These are phyloP conservation scores for Eulemur macaco DNA, from an alignment of 2,113 vertebrate genomes.

Conservation along the genomic window DNA sequence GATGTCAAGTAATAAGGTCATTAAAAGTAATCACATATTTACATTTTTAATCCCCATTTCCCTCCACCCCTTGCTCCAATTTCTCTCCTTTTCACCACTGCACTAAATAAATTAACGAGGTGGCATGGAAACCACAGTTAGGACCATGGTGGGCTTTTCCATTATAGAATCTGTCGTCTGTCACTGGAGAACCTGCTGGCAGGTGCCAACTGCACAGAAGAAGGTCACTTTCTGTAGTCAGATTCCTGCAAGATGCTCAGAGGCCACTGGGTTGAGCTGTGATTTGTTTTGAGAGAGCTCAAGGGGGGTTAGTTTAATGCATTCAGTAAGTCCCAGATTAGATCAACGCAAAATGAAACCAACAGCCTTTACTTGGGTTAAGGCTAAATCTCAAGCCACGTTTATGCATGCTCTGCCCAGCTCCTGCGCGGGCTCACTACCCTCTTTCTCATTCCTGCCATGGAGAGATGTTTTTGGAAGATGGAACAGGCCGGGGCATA, in stretches of 20 bases:
- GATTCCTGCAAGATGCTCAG: constrained; percentile 56
- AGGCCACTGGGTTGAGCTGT: constrained; percentile 67
- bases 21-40: constrained; percentile 82
- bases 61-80: constrained; percentile 77
- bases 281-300: constrained; percentile 77
- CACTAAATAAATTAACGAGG: constrained; percentile 83
- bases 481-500: not conserved
- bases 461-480: not conserved
- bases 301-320: constrained; percentile 75
- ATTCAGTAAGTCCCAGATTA: constrained; percentile 73
- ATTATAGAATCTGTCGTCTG: constrained; percentile 72
- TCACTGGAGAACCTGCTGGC: constrained; percentile 71
- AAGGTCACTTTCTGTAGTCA: constrained; percentile 76
- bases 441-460: not conserved
- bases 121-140: constrained; percentile 56
- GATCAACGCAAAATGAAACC: constrained; percentile 69
- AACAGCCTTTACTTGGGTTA: constrained; percentile 74
- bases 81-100: constrained; percentile 76
- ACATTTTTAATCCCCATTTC: constrained; percentile 78
- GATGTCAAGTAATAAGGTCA: constrained; percentile 76
- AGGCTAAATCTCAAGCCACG: constrained; percentile 68
- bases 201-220: constrained; percentile 66
- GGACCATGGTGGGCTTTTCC: constrained; percentile 69
- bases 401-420: constrained; percentile 46
- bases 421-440: not conserved